Base-by-base conservation (phyloP, 2,888 invertebrate species). In the Caenorhabditis sp. region DNA sequence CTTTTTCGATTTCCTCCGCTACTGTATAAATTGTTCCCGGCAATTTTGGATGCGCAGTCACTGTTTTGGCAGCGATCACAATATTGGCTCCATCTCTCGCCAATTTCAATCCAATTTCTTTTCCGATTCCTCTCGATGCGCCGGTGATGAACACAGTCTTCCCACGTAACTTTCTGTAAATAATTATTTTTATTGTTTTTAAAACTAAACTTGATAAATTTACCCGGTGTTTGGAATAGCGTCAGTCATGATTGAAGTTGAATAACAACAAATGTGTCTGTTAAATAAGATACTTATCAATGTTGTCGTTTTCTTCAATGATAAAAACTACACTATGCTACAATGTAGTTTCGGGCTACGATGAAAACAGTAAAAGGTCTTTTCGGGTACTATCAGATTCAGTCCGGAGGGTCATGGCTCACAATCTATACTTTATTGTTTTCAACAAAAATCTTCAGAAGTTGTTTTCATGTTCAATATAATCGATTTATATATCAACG, bases 21-120 rank as follows among this genome's bases (percentile, higher is more conserved):
- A 94, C 93, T 5, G 93, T 92, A 89, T 93, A 95, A 88, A 95
- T 95, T 53, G 95, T 95, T 76, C 95, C 95, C 23, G 94, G 93
- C 49, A 95, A 90, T 89, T 94, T 95, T 0, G 95, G 94, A 90
- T 95, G 94, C 0, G 94, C 92, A 77, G 93, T 92, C 0, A 93
- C 93, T 26, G 95, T 95, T 91, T 95, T 95, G 5, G 95, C 95
- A 63, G 95, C 95, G 77, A 95, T 91, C 21, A 95, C 92, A 83
- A 95, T 91, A 89, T 95, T 95, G 0, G 95, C 95, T 27, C 95
- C 95, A 91, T 95, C 95, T 65, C 65, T 74, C 7, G 79, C 79
- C 31, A 79, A 58, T 61, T 79, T 79, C 26, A 79, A 59, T n/a
- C 70, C 79, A 52, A 79, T 79, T 52, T 79, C 79, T 58, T 79